A percentile compares a stretch with the other conserved stretches of the same genome.
phyloP scores from a whole-genome alignment of 2,888 invertebrate species.

The Platerodrilus igneus region DNA sequence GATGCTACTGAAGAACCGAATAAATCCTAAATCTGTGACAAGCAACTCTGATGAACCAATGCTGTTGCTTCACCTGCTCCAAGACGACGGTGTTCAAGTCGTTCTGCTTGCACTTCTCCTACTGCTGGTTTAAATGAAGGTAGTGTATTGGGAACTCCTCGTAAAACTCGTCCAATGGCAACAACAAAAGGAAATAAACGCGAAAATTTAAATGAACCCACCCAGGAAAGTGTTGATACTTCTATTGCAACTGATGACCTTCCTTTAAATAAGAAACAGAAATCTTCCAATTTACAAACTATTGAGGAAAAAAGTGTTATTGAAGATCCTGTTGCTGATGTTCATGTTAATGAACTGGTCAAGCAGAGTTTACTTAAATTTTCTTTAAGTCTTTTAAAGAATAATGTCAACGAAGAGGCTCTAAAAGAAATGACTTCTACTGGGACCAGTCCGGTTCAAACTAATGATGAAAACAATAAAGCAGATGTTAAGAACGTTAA shows the following conservation, averaged over 20 bases:
- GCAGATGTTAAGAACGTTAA: background rate
- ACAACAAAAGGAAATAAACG: background rate
- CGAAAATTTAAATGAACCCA: background rate
- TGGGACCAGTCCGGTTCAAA: background rate
- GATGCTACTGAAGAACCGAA: too few species aligned
- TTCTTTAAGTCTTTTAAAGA: too few species aligned
- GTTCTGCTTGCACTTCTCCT: slow-evolving; percentile 27
- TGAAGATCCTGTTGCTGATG: too few species aligned
- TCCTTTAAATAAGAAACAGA: slow-evolving; percentile 1
- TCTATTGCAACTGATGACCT: too few species aligned
- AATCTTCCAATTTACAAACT: slow-evolving; percentile 9
- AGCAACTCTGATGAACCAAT: too few species aligned
- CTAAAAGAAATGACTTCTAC: too few species aligned
- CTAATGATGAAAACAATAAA: slow-evolving; percentile 1
- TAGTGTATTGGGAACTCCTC: slow-evolving; percentile 1
- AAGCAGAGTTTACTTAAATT: too few species aligned
- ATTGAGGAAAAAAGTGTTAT: slow-evolving; percentile 11
- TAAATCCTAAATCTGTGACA: too few species aligned
- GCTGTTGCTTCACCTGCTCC: slow-evolving; percentile 7
- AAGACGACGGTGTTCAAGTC: slow-evolving; percentile 14
- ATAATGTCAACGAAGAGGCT: too few species aligned
- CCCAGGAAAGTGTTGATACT: background rate
- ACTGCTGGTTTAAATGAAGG: slow-evolving; percentile 1
- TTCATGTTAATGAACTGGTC: too few species aligned
- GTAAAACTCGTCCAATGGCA: too few species aligned